These are phyloP conservation scores for Cetonia aurata DNA, from an alignment of 2,888 invertebrate species.

Conservation along the genomic window DNA sequence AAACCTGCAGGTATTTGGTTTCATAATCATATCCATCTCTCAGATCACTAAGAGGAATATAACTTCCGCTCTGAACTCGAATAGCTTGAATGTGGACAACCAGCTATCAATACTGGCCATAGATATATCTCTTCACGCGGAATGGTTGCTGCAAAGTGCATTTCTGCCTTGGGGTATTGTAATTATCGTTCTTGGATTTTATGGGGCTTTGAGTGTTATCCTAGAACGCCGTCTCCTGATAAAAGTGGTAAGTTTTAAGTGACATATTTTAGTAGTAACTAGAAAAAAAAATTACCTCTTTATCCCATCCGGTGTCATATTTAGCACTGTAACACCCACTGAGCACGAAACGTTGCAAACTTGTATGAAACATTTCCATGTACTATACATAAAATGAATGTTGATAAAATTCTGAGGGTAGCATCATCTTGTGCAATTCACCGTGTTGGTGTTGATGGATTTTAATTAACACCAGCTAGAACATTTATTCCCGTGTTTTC, in stretches of 20 bases:
- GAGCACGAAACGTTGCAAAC: too few species aligned
- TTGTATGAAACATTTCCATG: too few species aligned
- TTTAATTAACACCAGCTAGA: too few species aligned
- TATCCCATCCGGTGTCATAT: too few species aligned
- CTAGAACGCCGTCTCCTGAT: not conserved
- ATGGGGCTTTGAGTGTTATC: not conserved
- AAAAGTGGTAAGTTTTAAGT: constrained; percentile 16
- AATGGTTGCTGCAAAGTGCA: not conserved
- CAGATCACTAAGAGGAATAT: not conserved
- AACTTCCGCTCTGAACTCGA: not conserved
- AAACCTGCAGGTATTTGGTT: constrained; percentile 6
- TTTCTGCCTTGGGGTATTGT: constrained; percentile 14
- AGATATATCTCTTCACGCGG: not conserved
- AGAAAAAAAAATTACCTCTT: not conserved
- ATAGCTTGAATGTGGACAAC: not conserved
- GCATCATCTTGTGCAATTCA: too few species aligned
- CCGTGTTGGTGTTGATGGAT: too few species aligned
- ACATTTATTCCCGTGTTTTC: too few species aligned
- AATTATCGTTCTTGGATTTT: not conserved
- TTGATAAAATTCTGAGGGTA: too few species aligned
- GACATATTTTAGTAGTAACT: not conserved
- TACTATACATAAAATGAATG: too few species aligned
- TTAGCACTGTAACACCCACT: too few species aligned
- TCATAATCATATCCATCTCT: not conserved
- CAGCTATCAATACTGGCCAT: not conserved